Evolutionary conservation across 2,113 vertebrate species (phyloP).

Genomic region (Calyptomena viridis): DNA sequence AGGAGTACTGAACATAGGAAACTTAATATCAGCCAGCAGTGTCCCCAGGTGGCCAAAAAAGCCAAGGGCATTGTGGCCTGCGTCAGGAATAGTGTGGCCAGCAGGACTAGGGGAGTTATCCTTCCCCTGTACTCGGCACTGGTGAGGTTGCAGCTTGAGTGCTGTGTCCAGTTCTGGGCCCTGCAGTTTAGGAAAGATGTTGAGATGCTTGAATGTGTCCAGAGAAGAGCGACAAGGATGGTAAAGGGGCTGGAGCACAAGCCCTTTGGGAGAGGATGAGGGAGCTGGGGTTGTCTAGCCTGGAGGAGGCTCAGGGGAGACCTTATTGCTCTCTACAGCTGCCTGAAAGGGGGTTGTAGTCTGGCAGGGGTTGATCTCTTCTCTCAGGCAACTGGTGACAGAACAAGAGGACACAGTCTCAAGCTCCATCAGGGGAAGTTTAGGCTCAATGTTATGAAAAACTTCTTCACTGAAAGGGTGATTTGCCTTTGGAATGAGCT

Average conservation of each 20-base stretch:
- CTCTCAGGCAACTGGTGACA: too few species aligned
- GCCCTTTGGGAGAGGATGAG: too few species aligned
- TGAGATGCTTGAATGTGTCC: not conserved
- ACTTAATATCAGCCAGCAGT: not conserved
- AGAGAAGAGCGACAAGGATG: too few species aligned
- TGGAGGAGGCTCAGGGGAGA: not conserved
- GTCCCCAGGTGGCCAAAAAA: not conserved
- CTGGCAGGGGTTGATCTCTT: not conserved
- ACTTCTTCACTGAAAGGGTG: too few species aligned
- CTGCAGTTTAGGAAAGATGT: not conserved
- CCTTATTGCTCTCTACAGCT: not conserved
- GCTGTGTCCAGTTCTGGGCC: not conserved
- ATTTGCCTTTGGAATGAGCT: too few species aligned
- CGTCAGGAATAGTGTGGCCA: not conserved
- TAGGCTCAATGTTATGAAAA: too few species aligned
- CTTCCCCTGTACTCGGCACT: not conserved
- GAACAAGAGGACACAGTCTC: too few species aligned
- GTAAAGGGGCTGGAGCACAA: too few species aligned
- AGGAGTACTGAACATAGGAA: accelerated
- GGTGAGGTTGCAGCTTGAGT: not conserved
- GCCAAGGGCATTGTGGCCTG: not conserved
- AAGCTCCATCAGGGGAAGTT: too few species aligned
- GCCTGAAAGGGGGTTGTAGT: not conserved
- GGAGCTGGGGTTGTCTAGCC: too few species aligned
- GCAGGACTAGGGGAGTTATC: not conserved